These are phyloP conservation scores for Parasteatoda lunata DNA, from an alignment of 2,888 invertebrate species.

Conservation along the genomic window DNA sequence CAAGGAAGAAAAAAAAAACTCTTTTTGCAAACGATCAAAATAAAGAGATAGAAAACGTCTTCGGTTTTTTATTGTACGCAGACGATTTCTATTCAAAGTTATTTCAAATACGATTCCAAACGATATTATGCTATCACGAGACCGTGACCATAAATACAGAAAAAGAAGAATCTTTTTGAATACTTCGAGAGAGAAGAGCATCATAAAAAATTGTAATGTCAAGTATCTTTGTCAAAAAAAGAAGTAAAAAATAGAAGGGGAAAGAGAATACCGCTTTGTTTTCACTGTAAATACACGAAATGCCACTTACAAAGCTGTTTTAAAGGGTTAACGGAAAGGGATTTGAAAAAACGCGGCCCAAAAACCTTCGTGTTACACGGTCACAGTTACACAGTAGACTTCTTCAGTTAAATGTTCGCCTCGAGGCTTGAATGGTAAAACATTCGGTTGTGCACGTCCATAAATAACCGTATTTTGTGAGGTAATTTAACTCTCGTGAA, in stretches of 20 bases:
- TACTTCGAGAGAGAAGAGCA: background rate
- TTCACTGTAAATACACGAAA: slow-evolving; percentile 27
- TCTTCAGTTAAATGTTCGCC: slow-evolving; percentile 35
- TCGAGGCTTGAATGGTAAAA: background rate
- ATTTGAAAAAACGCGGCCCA: slow-evolving; percentile 25
- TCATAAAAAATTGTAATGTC: background rate
- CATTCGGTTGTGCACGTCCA: background rate
- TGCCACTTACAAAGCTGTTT: slow-evolving; percentile 30
- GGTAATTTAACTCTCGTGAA: slow-evolving; percentile 2
- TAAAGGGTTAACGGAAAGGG: slow-evolving; percentile 37
- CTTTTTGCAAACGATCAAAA: background rate
- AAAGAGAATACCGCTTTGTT: slow-evolving; percentile 21
- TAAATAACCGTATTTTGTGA: background rate
- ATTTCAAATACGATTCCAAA: background rate
- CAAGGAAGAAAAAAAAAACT: background rate
- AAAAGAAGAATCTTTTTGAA: background rate
- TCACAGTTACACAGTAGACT: slow-evolving; percentile 39
- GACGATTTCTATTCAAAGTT: slow-evolving; percentile 2
- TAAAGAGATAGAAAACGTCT: background rate
- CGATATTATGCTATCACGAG: slow-evolving; percentile 4
- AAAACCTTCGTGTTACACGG: slow-evolving; percentile 45
- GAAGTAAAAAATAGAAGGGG: background rate
- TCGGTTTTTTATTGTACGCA: background rate
- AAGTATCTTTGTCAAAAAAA: background rate
- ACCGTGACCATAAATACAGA: slow-evolving; percentile 28